Percentiles rank a stretch among this genome's conserved stretches.
These are phyloP conservation scores for Setipinna tenuifilis DNA, from an alignment of 2,797 vertebrate genomes.

Conservation along the genomic window DNA sequence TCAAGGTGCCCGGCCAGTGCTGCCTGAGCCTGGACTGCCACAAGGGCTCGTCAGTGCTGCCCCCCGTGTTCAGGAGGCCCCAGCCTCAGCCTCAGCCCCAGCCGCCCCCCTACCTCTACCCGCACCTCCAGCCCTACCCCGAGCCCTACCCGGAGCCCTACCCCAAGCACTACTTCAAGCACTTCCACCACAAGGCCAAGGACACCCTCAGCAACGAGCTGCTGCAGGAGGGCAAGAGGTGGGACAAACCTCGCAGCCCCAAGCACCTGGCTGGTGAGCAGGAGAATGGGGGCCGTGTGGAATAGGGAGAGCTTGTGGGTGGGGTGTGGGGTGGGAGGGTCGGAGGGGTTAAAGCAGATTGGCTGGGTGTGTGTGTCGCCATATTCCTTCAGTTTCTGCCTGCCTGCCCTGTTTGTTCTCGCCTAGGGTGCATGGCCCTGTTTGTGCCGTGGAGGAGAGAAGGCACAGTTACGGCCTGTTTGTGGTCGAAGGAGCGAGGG, in stretches of 20 bases:
- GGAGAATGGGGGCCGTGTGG: background rate
- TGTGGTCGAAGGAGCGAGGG: background rate
- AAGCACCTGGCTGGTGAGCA: constrained; percentile 74
- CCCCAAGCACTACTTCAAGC: constrained; percentile 42
- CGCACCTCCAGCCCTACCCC: constrained; percentile 55
- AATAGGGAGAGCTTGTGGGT: background rate
- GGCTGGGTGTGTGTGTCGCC: background rate
- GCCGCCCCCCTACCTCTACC: constrained; percentile 60
- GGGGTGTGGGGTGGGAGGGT: constrained; percentile 40
- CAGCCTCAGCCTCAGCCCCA: constrained; percentile 60
- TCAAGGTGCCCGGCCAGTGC: constrained; percentile 81
- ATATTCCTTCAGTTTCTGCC: constrained; percentile 31
- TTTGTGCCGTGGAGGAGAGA: no score
- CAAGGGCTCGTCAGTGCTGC: constrained; percentile 58
- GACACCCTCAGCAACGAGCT: constrained; percentile 73
- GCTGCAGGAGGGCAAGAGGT: constrained; percentile 68
- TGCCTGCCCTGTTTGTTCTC: constrained; percentile 7
- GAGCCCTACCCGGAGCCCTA: constrained; percentile 62
- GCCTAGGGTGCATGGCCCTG: background rate
- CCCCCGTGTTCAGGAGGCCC: constrained; percentile 55
- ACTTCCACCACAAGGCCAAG: constrained; percentile 68
- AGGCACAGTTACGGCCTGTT: background rate
- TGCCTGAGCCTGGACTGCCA: constrained; percentile 79
- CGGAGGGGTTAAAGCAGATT: background rate
- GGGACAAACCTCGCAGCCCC: constrained; percentile 68